Evolutionary conservation across 2,888 invertebrate species (phyloP).

Genomic region (Azorinus chamasolen): DNA sequence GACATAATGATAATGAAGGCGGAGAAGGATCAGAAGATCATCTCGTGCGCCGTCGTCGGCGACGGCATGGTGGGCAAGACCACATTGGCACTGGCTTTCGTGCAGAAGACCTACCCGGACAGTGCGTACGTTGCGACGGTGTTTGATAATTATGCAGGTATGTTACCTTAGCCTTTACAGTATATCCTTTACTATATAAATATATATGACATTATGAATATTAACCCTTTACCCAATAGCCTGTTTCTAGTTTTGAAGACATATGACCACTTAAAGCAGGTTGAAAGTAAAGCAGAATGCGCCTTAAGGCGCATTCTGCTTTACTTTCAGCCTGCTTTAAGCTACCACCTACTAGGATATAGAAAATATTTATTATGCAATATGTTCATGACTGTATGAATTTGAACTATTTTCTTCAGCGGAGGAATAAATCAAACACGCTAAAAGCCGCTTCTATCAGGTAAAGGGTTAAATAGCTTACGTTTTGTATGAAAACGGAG

Average conservation of each 20-base stretch:
- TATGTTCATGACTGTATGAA: too few relatives aligned
- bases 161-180: neutral
- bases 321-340: too few relatives aligned
- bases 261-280: neutral
- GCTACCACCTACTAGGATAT: too few relatives aligned
- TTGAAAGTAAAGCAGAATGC: neutral
- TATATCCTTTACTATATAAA: neutral
- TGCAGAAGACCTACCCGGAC: slow-evolving; percentile 22
- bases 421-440: too few relatives aligned
- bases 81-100: slow-evolving; percentile 41
- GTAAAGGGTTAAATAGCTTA: too few relatives aligned
- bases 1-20: slow-evolving; percentile 39
- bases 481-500: too few relatives aligned
- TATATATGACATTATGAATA: neutral
- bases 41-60: slow-evolving; percentile 46
- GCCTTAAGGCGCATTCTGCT: neutral
- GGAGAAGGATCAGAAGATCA: slow-evolving; percentile 14
- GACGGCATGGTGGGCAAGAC: slow-evolving; percentile 59
- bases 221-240: neutral
- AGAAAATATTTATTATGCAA: too few relatives aligned
- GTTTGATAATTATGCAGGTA: slow-evolving; percentile 57
- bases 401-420: too few relatives aligned
- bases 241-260: neutral
- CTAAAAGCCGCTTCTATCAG: too few relatives aligned
- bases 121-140: slow-evolving; percentile 43